phyloP scores from a whole-genome alignment of 2,797 vertebrate genomes.

The Miichthys miiuy region DNA sequence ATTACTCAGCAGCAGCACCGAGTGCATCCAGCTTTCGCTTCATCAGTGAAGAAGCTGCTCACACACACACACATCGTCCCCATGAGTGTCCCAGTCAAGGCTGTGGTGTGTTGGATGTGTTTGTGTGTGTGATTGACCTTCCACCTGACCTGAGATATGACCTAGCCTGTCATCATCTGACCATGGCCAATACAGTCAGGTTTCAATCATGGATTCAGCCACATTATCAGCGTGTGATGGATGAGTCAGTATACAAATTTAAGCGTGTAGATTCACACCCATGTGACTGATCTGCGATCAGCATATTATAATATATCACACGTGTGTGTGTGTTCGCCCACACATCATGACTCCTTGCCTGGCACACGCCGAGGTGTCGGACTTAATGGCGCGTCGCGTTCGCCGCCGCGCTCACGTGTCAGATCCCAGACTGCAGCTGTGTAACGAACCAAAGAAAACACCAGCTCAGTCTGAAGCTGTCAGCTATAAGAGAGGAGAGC shows the following conservation, averaged over 20 bases:
- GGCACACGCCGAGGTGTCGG: not conserved
- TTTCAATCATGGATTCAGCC: constrained; percentile 35
- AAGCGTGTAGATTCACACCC: not conserved
- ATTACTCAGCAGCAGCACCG: constrained; percentile 47
- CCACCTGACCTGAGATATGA: not conserved
- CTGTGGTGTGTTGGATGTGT: not conserved
- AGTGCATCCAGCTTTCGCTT: constrained; percentile 14
- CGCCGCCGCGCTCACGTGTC: no score
- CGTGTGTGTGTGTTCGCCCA: not conserved
- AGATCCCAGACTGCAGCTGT: not conserved
- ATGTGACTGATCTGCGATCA: not conserved
- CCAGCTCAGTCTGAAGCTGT: constrained; percentile 1
- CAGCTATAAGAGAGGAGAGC: not conserved
- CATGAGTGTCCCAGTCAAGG: no score
- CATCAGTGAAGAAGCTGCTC: constrained; percentile 2
- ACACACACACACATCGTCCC: constrained; percentile 10
- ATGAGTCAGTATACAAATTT: not conserved
- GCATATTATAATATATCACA: not conserved
- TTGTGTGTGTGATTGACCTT: constrained; percentile 12
- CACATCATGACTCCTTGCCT: not conserved
- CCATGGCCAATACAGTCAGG: constrained; percentile 14
- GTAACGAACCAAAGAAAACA: constrained; percentile 3
- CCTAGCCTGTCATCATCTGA: constrained; percentile 15
- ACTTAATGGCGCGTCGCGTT: no score
- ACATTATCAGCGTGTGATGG: constrained; percentile 9